Conservation (phyloP, 2,797 vertebrate genomes). For the Sebastes nivosus region DNA sequence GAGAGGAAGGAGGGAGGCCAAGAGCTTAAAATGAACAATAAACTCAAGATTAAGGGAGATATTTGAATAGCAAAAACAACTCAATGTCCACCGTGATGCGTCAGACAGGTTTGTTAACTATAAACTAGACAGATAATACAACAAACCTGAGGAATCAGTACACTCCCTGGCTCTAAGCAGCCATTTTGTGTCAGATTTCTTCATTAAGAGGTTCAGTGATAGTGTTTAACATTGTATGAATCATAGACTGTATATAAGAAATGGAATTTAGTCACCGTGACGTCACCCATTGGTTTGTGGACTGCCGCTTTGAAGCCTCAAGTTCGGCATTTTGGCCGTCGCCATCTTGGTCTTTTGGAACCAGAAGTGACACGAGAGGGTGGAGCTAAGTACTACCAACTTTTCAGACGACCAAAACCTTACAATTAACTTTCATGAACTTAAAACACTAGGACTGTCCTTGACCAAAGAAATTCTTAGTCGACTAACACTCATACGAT, state of each 20-base stretch:
- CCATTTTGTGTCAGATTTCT: neutral
- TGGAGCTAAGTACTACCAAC: neutral
- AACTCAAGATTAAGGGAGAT: slow-evolving; percentile 11
- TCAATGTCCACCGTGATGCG: neutral
- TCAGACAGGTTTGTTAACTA: neutral
- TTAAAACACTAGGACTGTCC: too few relatives aligned
- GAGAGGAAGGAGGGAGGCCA: neutral
- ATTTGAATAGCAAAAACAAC: slow-evolving; percentile 10
- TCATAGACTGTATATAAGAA: neutral
- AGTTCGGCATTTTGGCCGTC: neutral
- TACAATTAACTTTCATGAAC: neutral
- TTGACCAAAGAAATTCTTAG: too few relatives aligned
- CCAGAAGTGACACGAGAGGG: neutral
- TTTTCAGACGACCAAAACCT: neutral
- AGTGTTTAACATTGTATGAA: neutral
- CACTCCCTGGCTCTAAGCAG: neutral
- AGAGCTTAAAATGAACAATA: slow-evolving; percentile 25
- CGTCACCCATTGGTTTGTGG: neutral
- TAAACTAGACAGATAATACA: neutral
- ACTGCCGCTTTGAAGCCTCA: neutral
- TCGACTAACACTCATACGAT: too few relatives aligned
- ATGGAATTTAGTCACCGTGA: neutral
- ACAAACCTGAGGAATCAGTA: neutral
- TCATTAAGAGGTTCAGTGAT: neutral
- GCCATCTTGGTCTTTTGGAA: neutral